Base-by-base conservation (phyloP, 2,888 invertebrate genomes). In the Caenorhabditis angaria region DNA sequence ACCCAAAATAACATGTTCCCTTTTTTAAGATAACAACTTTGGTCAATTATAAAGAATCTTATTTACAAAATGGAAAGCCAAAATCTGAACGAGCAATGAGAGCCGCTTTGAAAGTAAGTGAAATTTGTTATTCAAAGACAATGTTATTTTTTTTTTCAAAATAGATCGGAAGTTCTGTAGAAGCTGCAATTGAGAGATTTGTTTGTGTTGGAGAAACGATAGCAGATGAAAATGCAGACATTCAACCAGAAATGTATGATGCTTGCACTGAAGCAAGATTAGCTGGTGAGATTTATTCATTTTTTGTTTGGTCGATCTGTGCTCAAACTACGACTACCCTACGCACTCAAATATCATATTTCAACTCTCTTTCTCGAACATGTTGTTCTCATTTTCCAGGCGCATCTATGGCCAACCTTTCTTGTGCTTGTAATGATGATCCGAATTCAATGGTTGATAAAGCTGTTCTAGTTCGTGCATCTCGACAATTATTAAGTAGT, bases 131-230 rank as follows among this genome's bases (percentile, higher is more conserved):
- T 29, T 29, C 1, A 27, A 48, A 41, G 22, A 1, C 57, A 14
- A 12, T 10, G n/a, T 24, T 41, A 18, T 48, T 28, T 12, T 4
- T 2, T 20, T 8, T 53, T 62, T 54, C 10, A 22, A 29, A 29
- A 22, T 32, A 94, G 77, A 95, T 99, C 68, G 97, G 97, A 41
- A 95, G 95, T 88, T 94, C 95, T 56, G 95, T 99, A 77, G 95
- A 94, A 89, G 91, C 95, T 88, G 97, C 99, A 61, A 95, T 99
- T 70, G 97, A 97, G 88, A 91, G 97, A 24, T 97, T 99, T 91
- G 96, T 97, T 83, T 94, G 95, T 53, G 97, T 99, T 79, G 97
- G 97, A 53, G 97, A 97, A 90, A 94, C 95, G 85, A 97, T 99
- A 88, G 97, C 96, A 57, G 96, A 96, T 89, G 96, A 97, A 90